These are phyloP conservation scores for Anticlea derivata DNA, from an alignment of 2,888 invertebrate genomes.

Conservation along the genomic window DNA sequence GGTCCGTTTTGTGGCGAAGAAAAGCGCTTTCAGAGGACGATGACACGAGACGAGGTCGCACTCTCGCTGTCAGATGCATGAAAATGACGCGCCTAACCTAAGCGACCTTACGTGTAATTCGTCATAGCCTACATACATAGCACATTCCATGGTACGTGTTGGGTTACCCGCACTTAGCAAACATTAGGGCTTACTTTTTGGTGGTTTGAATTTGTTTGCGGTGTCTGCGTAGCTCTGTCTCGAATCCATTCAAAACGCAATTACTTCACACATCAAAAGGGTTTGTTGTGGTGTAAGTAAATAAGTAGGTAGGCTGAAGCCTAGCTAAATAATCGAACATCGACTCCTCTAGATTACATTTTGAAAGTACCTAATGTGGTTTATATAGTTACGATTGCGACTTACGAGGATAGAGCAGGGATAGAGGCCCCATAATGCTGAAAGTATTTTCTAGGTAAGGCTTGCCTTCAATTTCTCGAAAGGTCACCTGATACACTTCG, in stretches of 20 bases:
- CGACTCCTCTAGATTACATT: constrained; percentile 12
- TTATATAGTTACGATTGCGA: no score
- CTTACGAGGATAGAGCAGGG: no score
- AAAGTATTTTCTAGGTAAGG: not conserved
- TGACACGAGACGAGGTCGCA: constrained; percentile 82
- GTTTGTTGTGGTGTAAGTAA: constrained; percentile 47
- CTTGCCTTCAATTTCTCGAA: constrained; percentile 1
- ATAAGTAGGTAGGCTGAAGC: constrained; percentile 18
- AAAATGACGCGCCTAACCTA: constrained; percentile 74
- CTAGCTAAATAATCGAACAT: constrained; percentile 10
- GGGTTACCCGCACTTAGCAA: not conserved
- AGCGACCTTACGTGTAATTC: constrained; percentile 77
- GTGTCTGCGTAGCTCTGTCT: constrained; percentile 42
- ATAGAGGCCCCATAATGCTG: not conserved
- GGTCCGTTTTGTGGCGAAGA: constrained; percentile 82
- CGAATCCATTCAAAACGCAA: constrained; percentile 60
- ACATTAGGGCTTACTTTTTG: constrained; percentile 19
- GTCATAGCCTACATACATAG: constrained; percentile 63
- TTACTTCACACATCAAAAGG: constrained; percentile 60
- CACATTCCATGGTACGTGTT: constrained; percentile 21
- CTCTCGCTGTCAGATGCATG: constrained; percentile 75
- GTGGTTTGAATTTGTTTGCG: constrained; percentile 45
- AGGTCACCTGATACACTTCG: constrained; percentile 6
- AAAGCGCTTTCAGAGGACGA: constrained; percentile 83
- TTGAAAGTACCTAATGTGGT: not conserved